Evolutionary conservation across 2,888 invertebrate species (phyloP), one percentile per base, ranked within the genome.

Genomic region (Eupsilia transversa): DNA sequence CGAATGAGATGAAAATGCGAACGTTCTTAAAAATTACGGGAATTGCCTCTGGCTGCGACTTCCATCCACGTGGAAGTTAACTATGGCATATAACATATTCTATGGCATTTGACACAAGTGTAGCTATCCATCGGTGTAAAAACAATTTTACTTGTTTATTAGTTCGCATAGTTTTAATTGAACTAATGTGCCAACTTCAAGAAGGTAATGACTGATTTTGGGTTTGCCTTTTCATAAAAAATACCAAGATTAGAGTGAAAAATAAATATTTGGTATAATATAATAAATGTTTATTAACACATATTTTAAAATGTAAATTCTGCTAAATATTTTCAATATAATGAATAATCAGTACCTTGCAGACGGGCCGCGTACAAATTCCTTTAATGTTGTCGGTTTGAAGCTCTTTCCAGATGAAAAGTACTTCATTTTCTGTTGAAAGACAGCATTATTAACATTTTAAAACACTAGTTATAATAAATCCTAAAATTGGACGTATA

Each of bases 341-440:
- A 49, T n/a, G 3, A n/a, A 33, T 33, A 33, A 33, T 2, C 1
- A 10, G 10, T 20, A 65, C 65, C 65, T 65, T n/a, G 1, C 17
- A 65, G 65, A n/a, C 20, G 65, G 65, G 49, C 65, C 65, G 20
- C 65, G 65, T 35, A 65, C 54, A 54, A 65, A 65, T 35, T 65
- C 65, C n/a, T 33, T 52, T 35, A 65, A 33, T 12, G 65, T 52
- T 12, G 52, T 65, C 33, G 65, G 65, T 20, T 52, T 65, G 49
- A 60, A 65, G 35, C 70, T 66, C n/a, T 0, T 6, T 54, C 65
- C 65, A 65, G 33, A 3, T 3, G 33, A 20, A 54, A 65, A 65
- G n/a, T 65, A 65, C 33, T n/a, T 65, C 10, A 6, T n/a, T 65
- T 35, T 65, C 65, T 65, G n/a, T 65, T 65, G n/a, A 35, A 65